phyloP scores from a whole-genome alignment of 2,888 invertebrate genomes.

The Atethmia centrago region DNA sequence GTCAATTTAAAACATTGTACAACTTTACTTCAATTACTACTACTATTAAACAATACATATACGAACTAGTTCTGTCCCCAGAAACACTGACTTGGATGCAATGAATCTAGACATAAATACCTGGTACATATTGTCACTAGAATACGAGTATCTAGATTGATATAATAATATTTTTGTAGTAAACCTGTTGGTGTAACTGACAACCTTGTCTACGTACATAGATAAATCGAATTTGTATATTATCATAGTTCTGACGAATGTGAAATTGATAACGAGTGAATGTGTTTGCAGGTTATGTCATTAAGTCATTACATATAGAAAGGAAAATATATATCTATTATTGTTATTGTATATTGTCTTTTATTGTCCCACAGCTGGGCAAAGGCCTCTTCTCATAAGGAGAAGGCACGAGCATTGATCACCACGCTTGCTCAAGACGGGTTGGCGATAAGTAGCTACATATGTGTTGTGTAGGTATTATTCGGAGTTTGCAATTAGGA shows the following conservation, averaged over 20 bases:
- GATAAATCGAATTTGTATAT: background rate
- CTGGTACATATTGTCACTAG: slow-evolving; percentile 16
- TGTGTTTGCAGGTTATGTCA: background rate
- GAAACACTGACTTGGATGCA: background rate
- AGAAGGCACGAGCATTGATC: no score
- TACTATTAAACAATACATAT: background rate
- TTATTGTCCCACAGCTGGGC: no score
- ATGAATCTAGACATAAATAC: slow-evolving; percentile 7
- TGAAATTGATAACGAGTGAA: background rate
- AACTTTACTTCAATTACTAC: slow-evolving; percentile 5
- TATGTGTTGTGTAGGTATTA: no score
- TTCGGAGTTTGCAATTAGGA: no score
- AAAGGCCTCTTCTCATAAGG: no score
- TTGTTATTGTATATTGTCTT: no score
- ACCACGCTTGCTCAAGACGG: no score
- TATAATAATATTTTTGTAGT: background rate
- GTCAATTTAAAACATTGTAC: slow-evolving; percentile 8
- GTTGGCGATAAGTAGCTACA: no score
- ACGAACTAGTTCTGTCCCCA: slow-evolving; percentile 21
- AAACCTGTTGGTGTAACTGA: slow-evolving; percentile 23
- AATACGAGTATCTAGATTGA: background rate
- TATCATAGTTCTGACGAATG: background rate
- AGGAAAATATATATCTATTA: no score
- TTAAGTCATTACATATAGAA: background rate
- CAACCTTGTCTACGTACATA: slow-evolving; percentile 14